Evolutionary conservation across 1,140 invertebrate genomes (phyloP).

Genomic region (Aphelenchoides besseyi): DNA sequence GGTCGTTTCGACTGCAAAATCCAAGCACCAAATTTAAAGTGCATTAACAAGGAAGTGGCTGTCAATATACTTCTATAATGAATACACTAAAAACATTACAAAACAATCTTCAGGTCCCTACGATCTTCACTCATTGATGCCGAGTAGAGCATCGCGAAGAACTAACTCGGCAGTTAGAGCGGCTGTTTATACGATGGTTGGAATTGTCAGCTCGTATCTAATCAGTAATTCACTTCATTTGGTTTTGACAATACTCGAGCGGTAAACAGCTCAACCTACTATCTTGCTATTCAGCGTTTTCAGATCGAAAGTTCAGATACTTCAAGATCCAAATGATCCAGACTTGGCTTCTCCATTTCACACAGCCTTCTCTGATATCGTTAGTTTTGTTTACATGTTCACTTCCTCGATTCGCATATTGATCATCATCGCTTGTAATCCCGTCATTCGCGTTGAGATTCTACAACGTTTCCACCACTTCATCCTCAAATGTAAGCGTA

Average conservation of each 20-base stretch:
- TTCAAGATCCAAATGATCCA: conserved; percentile 40
- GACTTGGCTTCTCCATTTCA: conserved; percentile 46
- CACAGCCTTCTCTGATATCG: conserved; percentile 49
- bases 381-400: conserved; percentile 57
- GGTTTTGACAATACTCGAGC: conserved; percentile 41
- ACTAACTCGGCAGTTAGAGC: conserved; percentile 38
- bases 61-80: too few species aligned
- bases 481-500: not conserved
- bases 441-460: conserved; percentile 28
- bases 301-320: conserved; percentile 35
- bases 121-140: conserved; percentile 10
- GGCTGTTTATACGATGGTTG: conserved; percentile 49
- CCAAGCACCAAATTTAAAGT: too few species aligned
- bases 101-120: conserved; percentile 16
- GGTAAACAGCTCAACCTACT: conserved; percentile 17
- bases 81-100: too few species aligned
- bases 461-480: not conserved
- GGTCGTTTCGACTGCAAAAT: not conserved
- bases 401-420: conserved; percentile 48
- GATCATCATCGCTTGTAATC: conserved; percentile 52
- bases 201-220: conserved; percentile 51
- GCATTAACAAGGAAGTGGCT: too few species aligned
- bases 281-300: conserved; percentile 22
- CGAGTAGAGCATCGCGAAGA: conserved; percentile 23
- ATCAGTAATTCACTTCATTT: conserved; percentile 49